These are phyloP conservation scores for Cylloceria caligata DNA, from an alignment of 2,888 invertebrate species.

Conservation along the genomic window DNA sequence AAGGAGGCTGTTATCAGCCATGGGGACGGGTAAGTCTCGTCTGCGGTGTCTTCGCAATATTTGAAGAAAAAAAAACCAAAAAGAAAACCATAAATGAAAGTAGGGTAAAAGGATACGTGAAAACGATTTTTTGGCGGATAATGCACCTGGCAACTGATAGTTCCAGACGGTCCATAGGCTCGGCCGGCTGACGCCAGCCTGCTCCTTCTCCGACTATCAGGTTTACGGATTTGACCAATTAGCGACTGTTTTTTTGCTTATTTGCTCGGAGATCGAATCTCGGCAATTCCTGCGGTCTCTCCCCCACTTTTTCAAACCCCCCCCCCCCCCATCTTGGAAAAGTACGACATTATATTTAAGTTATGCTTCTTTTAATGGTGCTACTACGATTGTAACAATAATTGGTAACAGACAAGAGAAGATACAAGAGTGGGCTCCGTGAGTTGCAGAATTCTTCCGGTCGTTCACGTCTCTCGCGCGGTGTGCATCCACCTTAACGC, in stretches of 20 bases:
- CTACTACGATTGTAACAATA: not conserved
- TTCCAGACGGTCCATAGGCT: conserved; percentile 30
- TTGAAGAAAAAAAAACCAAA: not conserved
- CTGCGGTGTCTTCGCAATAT: conserved; percentile 15
- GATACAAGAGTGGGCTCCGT: not conserved
- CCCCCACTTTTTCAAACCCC: no score
- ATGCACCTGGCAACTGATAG: conserved; percentile 40
- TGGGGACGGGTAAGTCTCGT: conserved; percentile 82
- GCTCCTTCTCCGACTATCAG: not conserved
- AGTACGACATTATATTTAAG: not conserved
- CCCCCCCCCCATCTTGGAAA: no score
- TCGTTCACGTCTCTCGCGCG: conserved; percentile 58
- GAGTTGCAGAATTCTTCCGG: conserved; percentile 47
- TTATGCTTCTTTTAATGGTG: not conserved
- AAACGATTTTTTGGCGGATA: conserved; percentile 18
- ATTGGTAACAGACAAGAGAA: not conserved
- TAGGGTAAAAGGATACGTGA: not conserved
- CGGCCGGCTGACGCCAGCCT: conserved; percentile 46
- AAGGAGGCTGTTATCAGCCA: conserved; percentile 81
- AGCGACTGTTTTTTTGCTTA: not conserved
- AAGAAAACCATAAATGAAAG: not conserved
- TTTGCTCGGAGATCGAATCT: not conserved
- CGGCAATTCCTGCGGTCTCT: conserved; percentile 23
- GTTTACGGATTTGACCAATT: not conserved
- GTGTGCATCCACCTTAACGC: conserved; percentile 77